Percentiles rank a stretch among this genome's conserved stretches.
Conservation (phyloP, 2,797 vertebrate species). For the Takifugu rubripes region DNA sequence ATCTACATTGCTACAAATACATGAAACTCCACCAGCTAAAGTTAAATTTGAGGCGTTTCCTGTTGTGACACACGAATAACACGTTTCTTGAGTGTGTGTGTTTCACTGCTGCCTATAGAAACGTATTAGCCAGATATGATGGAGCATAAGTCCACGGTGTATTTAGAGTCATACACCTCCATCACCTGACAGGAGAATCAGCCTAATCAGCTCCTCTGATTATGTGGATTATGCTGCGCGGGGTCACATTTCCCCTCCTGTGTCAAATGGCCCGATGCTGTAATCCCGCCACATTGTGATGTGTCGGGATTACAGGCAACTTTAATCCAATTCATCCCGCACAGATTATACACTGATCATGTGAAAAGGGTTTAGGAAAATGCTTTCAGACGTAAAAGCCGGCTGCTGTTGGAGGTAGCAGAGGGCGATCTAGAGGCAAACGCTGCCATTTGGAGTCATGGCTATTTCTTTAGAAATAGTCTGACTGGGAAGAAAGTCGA, state of each 20-base stretch:
- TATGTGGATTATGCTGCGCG: not conserved
- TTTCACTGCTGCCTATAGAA: no score
- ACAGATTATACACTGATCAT: slow-evolving; percentile 38
- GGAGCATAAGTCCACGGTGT: no score
- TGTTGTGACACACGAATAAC: no score
- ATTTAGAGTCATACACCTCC: not conserved
- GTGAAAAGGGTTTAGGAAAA: slow-evolving; percentile 34
- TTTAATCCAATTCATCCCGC: slow-evolving; percentile 27
- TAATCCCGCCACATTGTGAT: slow-evolving; percentile 28
- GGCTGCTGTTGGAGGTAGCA: slow-evolving; percentile 20
- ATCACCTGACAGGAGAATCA: not conserved
- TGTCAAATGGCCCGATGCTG: slow-evolving; percentile 1
- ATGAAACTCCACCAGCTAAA: no score
- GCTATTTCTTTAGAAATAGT: not conserved
- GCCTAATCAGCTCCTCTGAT: not conserved
- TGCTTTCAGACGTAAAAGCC: slow-evolving; percentile 44
- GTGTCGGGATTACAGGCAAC: slow-evolving; percentile 29
- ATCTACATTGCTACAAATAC: no score
- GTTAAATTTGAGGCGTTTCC: no score
- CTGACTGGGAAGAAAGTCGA: not conserved
- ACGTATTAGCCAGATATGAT: no score
- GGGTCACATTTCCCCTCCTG: not conserved
- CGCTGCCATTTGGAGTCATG: slow-evolving; percentile 6
- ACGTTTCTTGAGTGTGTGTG: no score
- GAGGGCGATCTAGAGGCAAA: not conserved